Conservation (phyloP, 1,140 invertebrate species). For the Oncopeltus fasciatus region DNA sequence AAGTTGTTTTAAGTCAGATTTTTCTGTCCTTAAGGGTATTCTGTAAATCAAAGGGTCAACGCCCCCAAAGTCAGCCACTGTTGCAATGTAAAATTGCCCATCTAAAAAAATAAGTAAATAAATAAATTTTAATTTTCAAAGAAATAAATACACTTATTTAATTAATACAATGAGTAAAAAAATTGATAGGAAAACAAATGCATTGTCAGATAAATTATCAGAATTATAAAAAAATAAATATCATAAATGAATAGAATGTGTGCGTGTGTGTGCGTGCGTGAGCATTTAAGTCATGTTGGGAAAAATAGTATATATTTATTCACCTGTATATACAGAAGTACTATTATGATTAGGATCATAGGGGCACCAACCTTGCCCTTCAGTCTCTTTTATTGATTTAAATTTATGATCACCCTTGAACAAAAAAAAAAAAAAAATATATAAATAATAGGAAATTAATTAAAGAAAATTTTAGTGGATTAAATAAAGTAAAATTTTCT, state of each 20-base stretch:
- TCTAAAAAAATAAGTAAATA: constrained; percentile 44
- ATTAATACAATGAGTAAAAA: too few relatives aligned
- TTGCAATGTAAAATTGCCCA: constrained; percentile 80
- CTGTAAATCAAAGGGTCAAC: constrained; percentile 84
- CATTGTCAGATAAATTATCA: background rate
- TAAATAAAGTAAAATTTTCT: too few relatives aligned
- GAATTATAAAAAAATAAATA: background rate
- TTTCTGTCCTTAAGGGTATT: constrained; percentile 70
- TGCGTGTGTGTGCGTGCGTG: too few relatives aligned
- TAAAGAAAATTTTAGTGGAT: too few relatives aligned
- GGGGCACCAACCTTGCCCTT: constrained; percentile 75
- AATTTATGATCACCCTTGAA: background rate
- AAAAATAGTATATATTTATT: too few relatives aligned
- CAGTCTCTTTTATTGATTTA: constrained; percentile 43
- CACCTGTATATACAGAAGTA: constrained; percentile 58
- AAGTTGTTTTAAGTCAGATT: constrained; percentile 58
- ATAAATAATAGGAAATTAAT: too few relatives aligned
- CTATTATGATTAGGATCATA: constrained; percentile 89
- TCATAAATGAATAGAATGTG: background rate
- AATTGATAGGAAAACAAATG: too few relatives aligned
- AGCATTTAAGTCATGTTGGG: too few relatives aligned
- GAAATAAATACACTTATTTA: too few relatives aligned
- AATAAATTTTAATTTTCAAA: too few relatives aligned
- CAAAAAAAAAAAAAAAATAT: background rate
- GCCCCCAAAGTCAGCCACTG: constrained; percentile 86